phyloP scores from a whole-genome alignment of 1,140 invertebrate genomes.

The Diachasmimorpha longicaudata region DNA sequence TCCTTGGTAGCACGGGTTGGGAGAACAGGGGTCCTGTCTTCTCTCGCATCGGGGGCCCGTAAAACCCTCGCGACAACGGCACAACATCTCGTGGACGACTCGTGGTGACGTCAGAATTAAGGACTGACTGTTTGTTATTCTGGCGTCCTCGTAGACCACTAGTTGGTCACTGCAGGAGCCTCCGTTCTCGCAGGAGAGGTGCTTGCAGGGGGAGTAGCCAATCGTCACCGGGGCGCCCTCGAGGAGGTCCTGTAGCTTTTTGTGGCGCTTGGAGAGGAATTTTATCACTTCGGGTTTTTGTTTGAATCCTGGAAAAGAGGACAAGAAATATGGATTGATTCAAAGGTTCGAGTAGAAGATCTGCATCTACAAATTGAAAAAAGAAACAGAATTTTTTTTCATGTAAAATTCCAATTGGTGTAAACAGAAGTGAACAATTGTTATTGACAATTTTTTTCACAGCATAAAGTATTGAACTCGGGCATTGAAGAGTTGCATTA shows the following conservation, averaged over 20 bases:
- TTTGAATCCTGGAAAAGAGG: constrained; percentile 61
- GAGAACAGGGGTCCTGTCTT: constrained; percentile 87
- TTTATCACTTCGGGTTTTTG: constrained; percentile 69
- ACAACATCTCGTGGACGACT: constrained; percentile 78
- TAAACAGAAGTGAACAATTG: background rate
- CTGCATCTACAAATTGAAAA: too few relatives aligned
- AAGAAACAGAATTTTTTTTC: too few relatives aligned
- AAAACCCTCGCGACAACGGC: constrained; percentile 81
- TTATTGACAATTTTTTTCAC: background rate
- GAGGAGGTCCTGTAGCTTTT: constrained; percentile 69
- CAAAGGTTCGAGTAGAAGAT: too few relatives aligned
- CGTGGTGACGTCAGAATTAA: constrained; percentile 82
- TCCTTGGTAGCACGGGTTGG: constrained; percentile 82
- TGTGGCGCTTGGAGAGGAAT: constrained; percentile 69
- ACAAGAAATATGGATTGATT: too few relatives aligned
- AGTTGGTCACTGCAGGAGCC: constrained; percentile 78
- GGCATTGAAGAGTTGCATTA: background rate
- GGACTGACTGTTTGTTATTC: constrained; percentile 77
- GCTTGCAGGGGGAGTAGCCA: constrained; percentile 77
- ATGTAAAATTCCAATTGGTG: background rate
- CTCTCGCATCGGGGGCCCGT: constrained; percentile 80
- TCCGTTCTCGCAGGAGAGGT: constrained; percentile 75
- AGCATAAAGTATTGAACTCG: constrained; percentile 58
- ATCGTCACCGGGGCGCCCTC: constrained; percentile 66
- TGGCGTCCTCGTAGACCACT: constrained; percentile 71